A percentile compares a stretch with the other conserved stretches of the same genome.
These are phyloP conservation scores for Andrena cerasifolii DNA, from an alignment of 1,140 invertebrate genomes.

Conservation along the genomic window DNA sequence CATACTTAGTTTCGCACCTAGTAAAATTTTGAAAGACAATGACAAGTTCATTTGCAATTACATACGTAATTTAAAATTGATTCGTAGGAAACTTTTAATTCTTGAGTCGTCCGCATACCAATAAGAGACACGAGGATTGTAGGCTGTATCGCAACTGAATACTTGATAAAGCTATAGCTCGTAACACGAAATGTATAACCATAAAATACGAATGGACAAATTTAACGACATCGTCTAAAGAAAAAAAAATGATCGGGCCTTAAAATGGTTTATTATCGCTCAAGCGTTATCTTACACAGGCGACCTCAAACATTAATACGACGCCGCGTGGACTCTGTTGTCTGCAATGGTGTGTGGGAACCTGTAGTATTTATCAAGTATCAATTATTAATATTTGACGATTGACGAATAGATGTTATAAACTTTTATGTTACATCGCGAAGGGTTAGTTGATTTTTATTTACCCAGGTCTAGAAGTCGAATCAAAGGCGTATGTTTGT, in stretches of 20 bases:
- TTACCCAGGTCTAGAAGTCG: slow-evolving; percentile 28
- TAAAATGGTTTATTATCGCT: too few species aligned
- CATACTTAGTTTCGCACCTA: slow-evolving; percentile 10
- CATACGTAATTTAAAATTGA: background rate
- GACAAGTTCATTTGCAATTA: slow-evolving; percentile 13
- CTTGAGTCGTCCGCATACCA: background rate
- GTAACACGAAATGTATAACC: background rate
- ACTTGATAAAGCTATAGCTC: too few species aligned
- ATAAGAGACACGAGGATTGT: background rate
- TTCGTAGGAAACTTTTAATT: background rate
- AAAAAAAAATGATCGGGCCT: too few species aligned
- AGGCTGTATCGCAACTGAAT: background rate
- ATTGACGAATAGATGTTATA: too few species aligned
- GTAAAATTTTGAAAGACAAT: slow-evolving; percentile 1
- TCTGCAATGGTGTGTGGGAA: background rate
- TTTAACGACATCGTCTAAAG: background rate
- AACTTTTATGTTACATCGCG: slow-evolving; percentile 18
- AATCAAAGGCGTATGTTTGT: slow-evolving; percentile 19
- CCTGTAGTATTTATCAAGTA: background rate
- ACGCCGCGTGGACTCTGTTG: background rate
- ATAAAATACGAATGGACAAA: background rate
- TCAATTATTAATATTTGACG: slow-evolving; percentile 1
- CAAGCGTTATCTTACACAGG: too few species aligned
- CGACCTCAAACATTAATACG: too few species aligned
- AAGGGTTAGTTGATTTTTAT: slow-evolving; percentile 46